Evolutionary conservation across 2,888 invertebrate genomes (phyloP).

Genomic region (Coremacera marginata): DNA sequence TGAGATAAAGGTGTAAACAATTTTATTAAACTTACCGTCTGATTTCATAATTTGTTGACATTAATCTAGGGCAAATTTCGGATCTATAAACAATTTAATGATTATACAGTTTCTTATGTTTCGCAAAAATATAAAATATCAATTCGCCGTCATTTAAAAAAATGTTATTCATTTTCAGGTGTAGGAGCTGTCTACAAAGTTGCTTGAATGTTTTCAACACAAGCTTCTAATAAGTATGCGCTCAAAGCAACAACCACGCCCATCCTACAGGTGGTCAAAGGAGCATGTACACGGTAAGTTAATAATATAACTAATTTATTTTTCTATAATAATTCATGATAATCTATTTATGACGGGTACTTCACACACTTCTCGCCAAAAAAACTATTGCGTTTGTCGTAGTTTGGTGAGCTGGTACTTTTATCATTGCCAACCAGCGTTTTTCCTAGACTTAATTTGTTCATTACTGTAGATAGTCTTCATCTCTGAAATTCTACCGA

Average conservation of each 20-base stretch:
- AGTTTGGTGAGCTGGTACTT: too few species aligned
- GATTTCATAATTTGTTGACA: too few species aligned
- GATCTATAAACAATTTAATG: too few species aligned
- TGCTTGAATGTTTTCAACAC: not conserved
- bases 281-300: slow-evolving; percentile 75
- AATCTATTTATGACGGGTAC: too few species aligned
- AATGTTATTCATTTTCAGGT: not conserved
- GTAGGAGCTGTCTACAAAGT: not conserved
- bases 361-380: not conserved
- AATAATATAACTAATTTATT: not conserved
- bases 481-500: not conserved
- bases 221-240: slow-evolving; percentile 71
- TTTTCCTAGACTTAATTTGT: not conserved
- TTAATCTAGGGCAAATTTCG: too few species aligned
- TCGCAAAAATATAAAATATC: too few species aligned
- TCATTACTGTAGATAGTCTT: not conserved
- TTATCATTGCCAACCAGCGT: too few species aligned
- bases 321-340: not conserved
- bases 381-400: too few species aligned
- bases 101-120: too few species aligned
- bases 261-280: slow-evolving; percentile 77
- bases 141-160: too few species aligned
- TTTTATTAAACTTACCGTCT: too few species aligned
- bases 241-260: slow-evolving; percentile 80
- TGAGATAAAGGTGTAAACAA: too few species aligned